Evolutionary conservation across 2,888 invertebrate species (phyloP), one percentile per base, ranked within the genome.

Genomic region (Chalcis sispes): DNA sequence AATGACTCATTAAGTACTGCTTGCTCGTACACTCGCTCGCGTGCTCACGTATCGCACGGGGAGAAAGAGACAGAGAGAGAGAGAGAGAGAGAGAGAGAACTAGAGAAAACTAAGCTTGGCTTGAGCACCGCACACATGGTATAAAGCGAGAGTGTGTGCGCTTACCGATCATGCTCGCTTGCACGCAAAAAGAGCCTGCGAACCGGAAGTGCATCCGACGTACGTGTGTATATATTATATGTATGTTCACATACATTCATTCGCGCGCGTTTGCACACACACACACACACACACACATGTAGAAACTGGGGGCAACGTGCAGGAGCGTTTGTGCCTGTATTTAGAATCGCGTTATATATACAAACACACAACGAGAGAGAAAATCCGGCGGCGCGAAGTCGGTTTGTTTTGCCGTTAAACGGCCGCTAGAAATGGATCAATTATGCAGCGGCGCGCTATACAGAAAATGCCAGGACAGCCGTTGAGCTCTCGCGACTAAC

Each of bases 1-100:
- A 77, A 77, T 77, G 77, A 77, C 70, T 77, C 73, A 50, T 77
- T 77, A 70, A 62, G 72, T 64, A 50, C 48, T 20, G 46, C 62
- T 15, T 18, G 46, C 52, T 13, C 13, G 23, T 23, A n/a, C 20
- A n/a, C 23, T 10, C 1, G 40, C 40, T 4, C 15, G 25, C 25
- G 42, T 18, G 32, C 23, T 8, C 15, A 40, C 42, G 15, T 42
- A 32, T 13, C 15, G 7, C 42, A 29, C 56, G 56, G 2, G 36
- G n/a, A n/a, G n/a, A n/a, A n/a, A n/a, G n/a, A n/a, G n/a, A n/a
- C n/a, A n/a, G n/a, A n/a, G n/a, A n/a, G n/a, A n/a, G n/a, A n/a
- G n/a, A n/a, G n/a, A n/a, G n/a, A n/a, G n/a, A n/a, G n/a, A n/a
- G n/a, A n/a, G n/a, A n/a, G n/a, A n/a, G n/a, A n/a, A n/a, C n/a